Evolutionary conservation across 2,797 vertebrate species (phyloP).

Genomic region (Cirrhinus mrigala): DNA sequence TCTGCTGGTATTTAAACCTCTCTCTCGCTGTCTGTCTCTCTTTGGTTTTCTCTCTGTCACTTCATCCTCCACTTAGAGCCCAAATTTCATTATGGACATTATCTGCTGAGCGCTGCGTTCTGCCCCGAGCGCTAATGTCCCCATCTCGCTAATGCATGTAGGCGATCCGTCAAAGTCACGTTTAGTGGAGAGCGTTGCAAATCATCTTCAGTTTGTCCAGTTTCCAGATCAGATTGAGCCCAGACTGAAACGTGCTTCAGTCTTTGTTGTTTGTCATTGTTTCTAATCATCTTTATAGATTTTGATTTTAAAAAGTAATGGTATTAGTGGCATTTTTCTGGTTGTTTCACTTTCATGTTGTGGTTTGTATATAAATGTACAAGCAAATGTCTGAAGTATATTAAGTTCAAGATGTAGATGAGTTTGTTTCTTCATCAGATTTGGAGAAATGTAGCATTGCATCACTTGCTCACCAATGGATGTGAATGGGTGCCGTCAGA

Average conservation of each 20-base stretch:
- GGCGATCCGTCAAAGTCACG: constrained; percentile 35
- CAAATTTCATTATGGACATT: constrained; percentile 33
- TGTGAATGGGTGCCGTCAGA: no score
- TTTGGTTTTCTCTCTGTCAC: constrained; percentile 15
- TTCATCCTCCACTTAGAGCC: constrained; percentile 18
- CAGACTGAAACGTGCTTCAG: background rate
- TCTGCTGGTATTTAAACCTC: background rate
- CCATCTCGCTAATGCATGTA: constrained; percentile 47
- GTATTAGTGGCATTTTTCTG: background rate
- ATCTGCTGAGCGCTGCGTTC: constrained; percentile 35
- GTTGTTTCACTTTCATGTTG: background rate
- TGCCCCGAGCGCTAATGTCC: constrained; percentile 14
- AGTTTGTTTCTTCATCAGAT: no score
- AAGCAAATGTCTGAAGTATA: background rate
- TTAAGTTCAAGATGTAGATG: no score
- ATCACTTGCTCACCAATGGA: no score
- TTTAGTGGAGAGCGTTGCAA: background rate
- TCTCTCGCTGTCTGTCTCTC: background rate
- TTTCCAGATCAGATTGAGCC: background rate
- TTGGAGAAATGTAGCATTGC: no score
- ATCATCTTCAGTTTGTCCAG: background rate
- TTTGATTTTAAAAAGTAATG: background rate
- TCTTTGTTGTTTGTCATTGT: background rate
- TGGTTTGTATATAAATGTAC: background rate
- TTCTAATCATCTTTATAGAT: background rate